Percentiles rank a stretch among this genome's conserved stretches.
Conservation (phyloP, 2,797 vertebrate genomes). For the Rhinella marina region DNA sequence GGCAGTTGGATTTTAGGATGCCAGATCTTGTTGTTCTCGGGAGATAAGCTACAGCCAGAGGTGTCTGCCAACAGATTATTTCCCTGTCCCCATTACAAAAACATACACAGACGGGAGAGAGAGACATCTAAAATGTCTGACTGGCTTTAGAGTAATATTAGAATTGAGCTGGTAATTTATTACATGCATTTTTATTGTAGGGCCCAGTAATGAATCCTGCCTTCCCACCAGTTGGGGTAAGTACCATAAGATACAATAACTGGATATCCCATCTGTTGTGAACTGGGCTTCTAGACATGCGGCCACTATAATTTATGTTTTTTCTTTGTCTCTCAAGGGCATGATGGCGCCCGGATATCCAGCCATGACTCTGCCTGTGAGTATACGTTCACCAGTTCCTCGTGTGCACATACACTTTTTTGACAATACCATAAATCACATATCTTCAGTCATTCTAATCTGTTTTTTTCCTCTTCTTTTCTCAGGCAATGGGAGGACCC, state of each 20-base stretch:
- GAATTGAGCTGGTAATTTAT: not conserved
- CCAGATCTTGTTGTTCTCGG: too few species aligned
- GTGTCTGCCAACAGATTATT: too few species aligned
- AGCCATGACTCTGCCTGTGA: constrained; percentile 58
- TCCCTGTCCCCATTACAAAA: too few species aligned
- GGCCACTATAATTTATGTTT: not conserved
- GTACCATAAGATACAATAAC: not conserved
- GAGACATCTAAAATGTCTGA: too few species aligned
- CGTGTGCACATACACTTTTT: not conserved
- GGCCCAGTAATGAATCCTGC: constrained; percentile 9
- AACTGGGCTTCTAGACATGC: not conserved
- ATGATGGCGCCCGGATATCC: constrained; percentile 20
- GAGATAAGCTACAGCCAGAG: too few species aligned
- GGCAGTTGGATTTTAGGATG: too few species aligned
- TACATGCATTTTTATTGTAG: constrained; percentile 24
- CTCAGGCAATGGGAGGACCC: constrained; percentile 74
- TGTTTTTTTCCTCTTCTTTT: not conserved
- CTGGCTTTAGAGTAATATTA: not conserved
- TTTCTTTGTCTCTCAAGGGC: constrained; percentile 8
- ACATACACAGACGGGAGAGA: too few species aligned
- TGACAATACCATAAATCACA: not conserved
- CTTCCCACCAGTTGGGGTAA: constrained; percentile 37
- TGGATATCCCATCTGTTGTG: not conserved
- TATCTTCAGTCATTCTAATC: not conserved
- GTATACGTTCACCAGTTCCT: not conserved